phyloP scores from a whole-genome alignment of 2,797 vertebrate genomes.

The Manis javanica region DNA sequence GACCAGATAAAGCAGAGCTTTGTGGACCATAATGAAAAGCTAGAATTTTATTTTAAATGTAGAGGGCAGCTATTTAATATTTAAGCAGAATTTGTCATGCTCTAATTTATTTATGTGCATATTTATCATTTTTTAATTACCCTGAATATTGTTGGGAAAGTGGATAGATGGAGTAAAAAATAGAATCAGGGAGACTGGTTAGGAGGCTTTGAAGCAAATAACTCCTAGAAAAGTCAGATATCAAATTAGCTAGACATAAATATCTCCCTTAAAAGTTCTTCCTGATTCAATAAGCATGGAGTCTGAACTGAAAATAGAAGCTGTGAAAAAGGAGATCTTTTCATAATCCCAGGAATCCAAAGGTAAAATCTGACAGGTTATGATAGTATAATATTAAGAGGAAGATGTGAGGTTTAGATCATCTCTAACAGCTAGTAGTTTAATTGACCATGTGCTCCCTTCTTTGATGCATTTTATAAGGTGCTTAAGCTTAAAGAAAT shows the following conservation, averaged over 20 bases:
- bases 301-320: slow-evolving; percentile 64
- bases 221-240: slow-evolving; percentile 35
- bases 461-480: slow-evolving; percentile 30
- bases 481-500: slow-evolving; percentile 51
- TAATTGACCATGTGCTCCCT: not conserved
- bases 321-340: slow-evolving; percentile 16
- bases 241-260: slow-evolving; percentile 62
- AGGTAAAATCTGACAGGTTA: slow-evolving; percentile 38
- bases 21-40: not conserved
- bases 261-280: slow-evolving; percentile 53
- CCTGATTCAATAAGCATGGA: slow-evolving; percentile 41
- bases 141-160: not conserved
- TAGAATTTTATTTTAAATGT: slow-evolving; percentile 18
- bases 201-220: not conserved
- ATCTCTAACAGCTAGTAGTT: not conserved
- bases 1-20: not conserved
- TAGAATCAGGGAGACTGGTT: not conserved
- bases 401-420: not conserved
- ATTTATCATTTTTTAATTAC: not conserved
- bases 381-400: not conserved
- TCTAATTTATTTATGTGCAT: not conserved
- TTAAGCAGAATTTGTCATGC: not conserved
- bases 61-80: not conserved
- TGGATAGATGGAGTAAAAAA: not conserved
- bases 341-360: slow-evolving; percentile 53